Base-by-base conservation (phyloP, 2,113 vertebrate genomes). In the Zapus hudsonius region DNA sequence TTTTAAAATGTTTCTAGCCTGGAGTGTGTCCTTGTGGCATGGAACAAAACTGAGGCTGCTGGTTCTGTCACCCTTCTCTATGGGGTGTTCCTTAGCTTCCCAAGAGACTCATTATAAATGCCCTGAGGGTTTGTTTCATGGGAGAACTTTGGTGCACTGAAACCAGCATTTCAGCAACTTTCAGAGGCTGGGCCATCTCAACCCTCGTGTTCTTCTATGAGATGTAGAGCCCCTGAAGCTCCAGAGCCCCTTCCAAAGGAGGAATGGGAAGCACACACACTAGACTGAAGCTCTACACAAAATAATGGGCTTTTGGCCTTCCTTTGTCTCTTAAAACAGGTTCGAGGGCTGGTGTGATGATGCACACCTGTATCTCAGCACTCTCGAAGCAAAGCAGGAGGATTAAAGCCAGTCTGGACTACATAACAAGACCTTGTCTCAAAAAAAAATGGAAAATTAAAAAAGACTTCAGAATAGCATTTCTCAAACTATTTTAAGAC, bases 41-140 rank as follows among this genome's bases (percentile, higher is more conserved):
- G 59, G 52, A 79, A 91, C 74, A 92, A 83, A 89, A 78, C 61
- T 61, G 86, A 89, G 57, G 70, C 75, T 91, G 66, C 82, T 88
- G 84, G 19, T 74, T 4, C 74, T 90, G 73, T 67, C 22, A 52
- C 52, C 44, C n/a, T 25, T 10, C 63, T 69, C 90, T 79, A 86
- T 80, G 61, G 80, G 93, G 64, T 90, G 52, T 15, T 74, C 57
- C 73, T 78, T 57, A 33, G 23, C 72, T 84, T 92, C 89, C 89
- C 78, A 33, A 9, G 79, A 72, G 85, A 75, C 88, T 96, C 85
- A 64, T 93, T 95, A 84, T 66, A 90, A 87, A 5, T 57, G 74
- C 70, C 86, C 90, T 92, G n/a, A 87, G 87, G 73, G 23, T 86
- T 80, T n/a, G n/a, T n/a, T n/a, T n/a, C 87, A 70, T 8, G 69